Percentiles rank a stretch among this genome's conserved stretches.
These are phyloP conservation scores for Prochilodus magdalenae DNA, from an alignment of 2,113 vertebrate genomes.

Conservation along the genomic window DNA sequence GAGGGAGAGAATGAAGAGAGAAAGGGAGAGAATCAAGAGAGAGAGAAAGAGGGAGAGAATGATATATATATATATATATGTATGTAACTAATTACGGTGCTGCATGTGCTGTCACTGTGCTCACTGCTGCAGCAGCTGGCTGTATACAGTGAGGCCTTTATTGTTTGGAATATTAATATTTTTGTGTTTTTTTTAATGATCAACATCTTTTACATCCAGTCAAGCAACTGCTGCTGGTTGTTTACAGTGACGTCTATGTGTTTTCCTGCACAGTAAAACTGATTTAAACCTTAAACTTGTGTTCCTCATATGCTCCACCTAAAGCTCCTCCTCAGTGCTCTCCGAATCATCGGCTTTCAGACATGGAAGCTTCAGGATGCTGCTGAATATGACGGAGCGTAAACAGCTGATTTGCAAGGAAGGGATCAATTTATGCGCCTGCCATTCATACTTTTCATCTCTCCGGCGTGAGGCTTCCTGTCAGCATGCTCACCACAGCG, in stretches of 20 bases:
- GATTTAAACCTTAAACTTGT: not conserved
- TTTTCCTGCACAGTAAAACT: too few species aligned
- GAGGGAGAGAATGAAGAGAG: too few species aligned
- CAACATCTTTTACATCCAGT: too few species aligned
- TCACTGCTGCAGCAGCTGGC: too few species aligned
- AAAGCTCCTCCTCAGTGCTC: not conserved
- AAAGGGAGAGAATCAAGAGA: not conserved
- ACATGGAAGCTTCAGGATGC: not conserved
- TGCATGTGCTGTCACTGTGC: too few species aligned
- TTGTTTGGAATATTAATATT: too few species aligned
- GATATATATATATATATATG: not conserved
- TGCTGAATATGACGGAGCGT: conserved; percentile 13
- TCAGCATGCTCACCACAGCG: not conserved
- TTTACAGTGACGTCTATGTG: too few species aligned
- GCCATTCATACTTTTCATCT: not conserved
- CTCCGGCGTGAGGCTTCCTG: not conserved
- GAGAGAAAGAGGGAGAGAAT: not conserved
- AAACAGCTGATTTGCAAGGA: not conserved
- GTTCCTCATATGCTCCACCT: not conserved
- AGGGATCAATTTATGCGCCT: not conserved
- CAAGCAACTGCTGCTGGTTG: too few species aligned
- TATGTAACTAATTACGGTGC: too few species aligned
- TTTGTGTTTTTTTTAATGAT: too few species aligned
- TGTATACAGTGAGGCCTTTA: too few species aligned
- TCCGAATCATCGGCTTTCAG: not conserved